A percentile compares a stretch with the other conserved stretches of the same genome.
Conservation (phyloP, 2,797 vertebrate genomes). For the Okamejei kenojei region DNA sequence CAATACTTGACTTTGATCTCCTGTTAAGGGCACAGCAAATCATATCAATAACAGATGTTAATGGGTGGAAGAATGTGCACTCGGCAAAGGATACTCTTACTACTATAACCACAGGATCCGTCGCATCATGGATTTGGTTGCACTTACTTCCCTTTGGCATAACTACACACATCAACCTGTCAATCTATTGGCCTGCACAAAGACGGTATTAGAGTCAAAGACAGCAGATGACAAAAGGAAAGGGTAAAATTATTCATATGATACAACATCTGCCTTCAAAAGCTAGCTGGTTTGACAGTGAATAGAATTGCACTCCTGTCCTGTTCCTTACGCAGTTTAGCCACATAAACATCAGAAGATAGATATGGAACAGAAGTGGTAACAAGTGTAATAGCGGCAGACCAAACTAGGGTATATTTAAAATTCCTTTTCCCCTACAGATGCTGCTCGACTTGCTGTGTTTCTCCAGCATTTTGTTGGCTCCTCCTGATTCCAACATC, state of each 20-base stretch:
- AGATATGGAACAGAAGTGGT: not conserved
- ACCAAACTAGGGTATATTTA: not conserved
- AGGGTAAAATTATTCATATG: conserved; percentile 26
- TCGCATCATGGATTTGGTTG: conserved; percentile 19
- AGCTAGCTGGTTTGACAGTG: not conserved
- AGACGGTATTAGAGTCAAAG: not conserved
- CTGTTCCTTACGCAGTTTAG: not conserved
- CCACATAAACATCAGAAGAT: conserved; percentile 20
- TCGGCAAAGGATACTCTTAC: not conserved
- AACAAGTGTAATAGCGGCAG: not conserved
- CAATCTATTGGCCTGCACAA: conserved; percentile 4
- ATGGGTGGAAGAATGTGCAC: conserved; percentile 28
- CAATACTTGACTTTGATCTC: conserved; percentile 29
- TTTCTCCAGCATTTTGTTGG: no score
- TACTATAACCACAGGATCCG: conserved; percentile 27
- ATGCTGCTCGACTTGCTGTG: no score
- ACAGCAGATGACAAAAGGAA: conserved; percentile 18
- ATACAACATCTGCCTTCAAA: conserved; percentile 28
- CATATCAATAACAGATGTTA: conserved; percentile 37
- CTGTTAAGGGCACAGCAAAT: conserved; percentile 14
- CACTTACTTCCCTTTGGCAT: conserved; percentile 35
- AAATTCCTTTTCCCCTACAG: no score
- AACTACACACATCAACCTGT: conserved; percentile 27
- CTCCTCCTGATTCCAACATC: no score
- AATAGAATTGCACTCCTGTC: not conserved